These are phyloP conservation scores for Synodontis membranacea DNA, from an alignment of 2,113 vertebrate genomes.

Conservation along the genomic window DNA sequence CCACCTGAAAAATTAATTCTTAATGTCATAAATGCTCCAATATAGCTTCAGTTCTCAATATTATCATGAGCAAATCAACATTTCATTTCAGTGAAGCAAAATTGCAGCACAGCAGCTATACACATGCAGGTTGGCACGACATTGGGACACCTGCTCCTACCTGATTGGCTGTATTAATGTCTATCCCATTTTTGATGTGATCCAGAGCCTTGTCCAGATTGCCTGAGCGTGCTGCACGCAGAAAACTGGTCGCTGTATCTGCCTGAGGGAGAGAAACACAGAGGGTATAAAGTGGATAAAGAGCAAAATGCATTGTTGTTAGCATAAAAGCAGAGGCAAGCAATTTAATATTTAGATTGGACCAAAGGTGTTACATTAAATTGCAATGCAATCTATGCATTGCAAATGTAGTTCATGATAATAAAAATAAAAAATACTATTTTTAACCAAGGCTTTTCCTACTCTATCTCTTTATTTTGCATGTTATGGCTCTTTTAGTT, in stretches of 20 bases:
- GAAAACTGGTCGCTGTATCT: conserved; percentile 88
- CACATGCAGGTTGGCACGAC: conserved; percentile 23
- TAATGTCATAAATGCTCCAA: not conserved
- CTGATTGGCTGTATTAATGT: conserved; percentile 95
- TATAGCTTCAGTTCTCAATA: not conserved
- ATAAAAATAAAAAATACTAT: too few species aligned
- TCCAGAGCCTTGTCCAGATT: conserved; percentile 97
- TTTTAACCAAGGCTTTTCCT: too few species aligned
- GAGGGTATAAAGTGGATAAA: not conserved
- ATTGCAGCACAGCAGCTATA: not conserved
- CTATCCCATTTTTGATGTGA: conserved; percentile 89
- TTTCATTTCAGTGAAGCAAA: not conserved
- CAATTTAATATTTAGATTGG: not conserved
- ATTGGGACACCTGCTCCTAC: conserved; percentile 64
- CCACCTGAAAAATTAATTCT: not conserved
- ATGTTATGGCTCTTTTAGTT: not conserved
- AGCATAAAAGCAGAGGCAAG: not conserved
- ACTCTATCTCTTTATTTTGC: not conserved
- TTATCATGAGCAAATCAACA: not conserved
- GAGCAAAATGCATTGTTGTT: not conserved
- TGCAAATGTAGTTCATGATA: not conserved
- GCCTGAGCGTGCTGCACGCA: conserved; percentile 91
- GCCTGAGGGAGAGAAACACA: conserved; percentile 70
- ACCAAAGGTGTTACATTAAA: not conserved
- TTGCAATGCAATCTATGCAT: not conserved